These are phyloP conservation scores for Drosophila fungiperda DNA, from an alignment of 2,888 invertebrate genomes.

Conservation along the genomic window DNA sequence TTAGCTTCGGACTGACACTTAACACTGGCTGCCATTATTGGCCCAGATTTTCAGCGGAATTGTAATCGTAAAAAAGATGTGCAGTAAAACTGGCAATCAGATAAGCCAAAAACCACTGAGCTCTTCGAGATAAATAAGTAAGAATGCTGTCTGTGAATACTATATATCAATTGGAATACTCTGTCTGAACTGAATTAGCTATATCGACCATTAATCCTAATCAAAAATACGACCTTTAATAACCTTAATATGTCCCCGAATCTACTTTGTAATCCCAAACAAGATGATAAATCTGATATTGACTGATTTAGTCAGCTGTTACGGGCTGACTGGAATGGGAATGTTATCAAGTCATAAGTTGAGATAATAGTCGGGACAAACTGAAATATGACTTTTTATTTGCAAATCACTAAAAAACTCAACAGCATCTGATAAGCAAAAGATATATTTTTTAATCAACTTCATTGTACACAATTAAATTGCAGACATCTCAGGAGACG, in stretches of 20 bases:
- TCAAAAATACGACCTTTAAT: neutral
- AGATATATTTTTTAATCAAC: constrained; percentile 12
- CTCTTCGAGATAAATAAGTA: constrained; percentile 37
- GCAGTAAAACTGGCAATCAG: constrained; percentile 66
- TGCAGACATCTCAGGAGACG: neutral
- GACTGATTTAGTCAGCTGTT: neutral
- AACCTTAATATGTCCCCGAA: neutral
- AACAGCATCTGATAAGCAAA: constrained; percentile 7
- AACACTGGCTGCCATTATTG: constrained; percentile 38
- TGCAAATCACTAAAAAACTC: constrained; percentile 26
- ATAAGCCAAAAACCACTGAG: constrained; percentile 35
- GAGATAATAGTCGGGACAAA: constrained; percentile 5
- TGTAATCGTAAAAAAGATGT: constrained; percentile 20
- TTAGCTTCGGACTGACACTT: constrained; percentile 38
- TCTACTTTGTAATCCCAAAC: neutral
- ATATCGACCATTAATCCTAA: neutral
- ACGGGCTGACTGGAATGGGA: constrained; percentile 11
- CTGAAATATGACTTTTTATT: neutral
- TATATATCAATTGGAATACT: neutral
- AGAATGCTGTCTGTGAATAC: neutral
- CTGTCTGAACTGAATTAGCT: neutral
- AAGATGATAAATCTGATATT: neutral
- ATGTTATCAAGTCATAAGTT: neutral
- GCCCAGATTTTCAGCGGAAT: constrained; percentile 23
- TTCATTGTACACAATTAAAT: neutral